Percentiles rank a stretch among this genome's conserved stretches.
Conservation (phyloP, 2,888 invertebrate species). For the Clistopyga incitator region DNA sequence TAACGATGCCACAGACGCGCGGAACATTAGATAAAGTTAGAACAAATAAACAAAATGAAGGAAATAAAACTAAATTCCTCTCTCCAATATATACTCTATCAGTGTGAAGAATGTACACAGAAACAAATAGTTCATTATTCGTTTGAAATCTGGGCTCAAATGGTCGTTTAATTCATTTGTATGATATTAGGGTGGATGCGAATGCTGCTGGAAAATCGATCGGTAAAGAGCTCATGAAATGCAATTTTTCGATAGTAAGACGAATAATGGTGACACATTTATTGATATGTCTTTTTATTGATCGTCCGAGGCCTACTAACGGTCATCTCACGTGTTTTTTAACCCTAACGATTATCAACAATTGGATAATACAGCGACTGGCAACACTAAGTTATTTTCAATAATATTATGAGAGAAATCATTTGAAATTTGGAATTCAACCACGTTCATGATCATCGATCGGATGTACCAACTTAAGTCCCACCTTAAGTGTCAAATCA, state of each 20-base stretch:
- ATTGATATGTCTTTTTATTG: conserved; percentile 25
- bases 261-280: not conserved
- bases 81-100: conserved; percentile 49
- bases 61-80: conserved; percentile 38
- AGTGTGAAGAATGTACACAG: conserved; percentile 19
- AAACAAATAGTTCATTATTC: conserved; percentile 55
- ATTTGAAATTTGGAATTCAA: no score
- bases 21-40: conserved; percentile 39
- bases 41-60: conserved; percentile 32
- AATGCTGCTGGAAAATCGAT: conserved; percentile 60
- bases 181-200: conserved; percentile 48
- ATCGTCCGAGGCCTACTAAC: conserved; percentile 37
- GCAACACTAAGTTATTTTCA: not conserved
- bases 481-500: no score
- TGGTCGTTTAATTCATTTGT: conserved; percentile 48
- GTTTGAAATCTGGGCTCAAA: conserved; percentile 36
- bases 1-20: conserved; percentile 37
- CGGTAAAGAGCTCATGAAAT: conserved; percentile 45
- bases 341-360: conserved; percentile 38
- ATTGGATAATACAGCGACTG: conserved; percentile 47
- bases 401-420: no score
- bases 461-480: no score
- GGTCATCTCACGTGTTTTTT: conserved; percentile 44
- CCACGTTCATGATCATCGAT: no score
- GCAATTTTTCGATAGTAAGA: conserved; percentile 34